Conservation (phyloP, 1,140 invertebrate genomes). For the Solenopsis invicta region DNA sequence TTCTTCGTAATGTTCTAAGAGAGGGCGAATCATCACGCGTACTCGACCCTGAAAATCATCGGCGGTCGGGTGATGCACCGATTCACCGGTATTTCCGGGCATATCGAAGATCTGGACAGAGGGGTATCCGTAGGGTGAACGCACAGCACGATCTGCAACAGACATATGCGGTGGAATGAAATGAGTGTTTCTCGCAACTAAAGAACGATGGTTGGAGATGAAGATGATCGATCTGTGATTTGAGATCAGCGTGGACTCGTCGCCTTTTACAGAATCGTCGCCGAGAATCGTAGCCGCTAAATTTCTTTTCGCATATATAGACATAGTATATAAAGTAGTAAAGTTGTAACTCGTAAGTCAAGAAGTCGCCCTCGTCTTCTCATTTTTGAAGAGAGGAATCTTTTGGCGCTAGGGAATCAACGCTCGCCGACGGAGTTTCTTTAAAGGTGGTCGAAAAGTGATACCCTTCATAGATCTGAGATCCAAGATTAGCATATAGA, state of each 20-base stretch:
- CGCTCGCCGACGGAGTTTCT: slow-evolving; percentile 12
- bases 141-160: slow-evolving; percentile 54
- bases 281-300: background rate
- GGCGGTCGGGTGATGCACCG: slow-evolving; percentile 72
- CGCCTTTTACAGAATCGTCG: slow-evolving; percentile 28
- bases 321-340: slow-evolving; percentile 15
- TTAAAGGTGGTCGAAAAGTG: slow-evolving; percentile 4
- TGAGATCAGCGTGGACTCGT: slow-evolving; percentile 32
- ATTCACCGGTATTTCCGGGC: slow-evolving; percentile 49
- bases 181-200: slow-evolving; percentile 44
- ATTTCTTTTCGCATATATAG: slow-evolving; percentile 27
- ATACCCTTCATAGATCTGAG: slow-evolving; percentile 26
- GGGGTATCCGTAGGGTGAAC: slow-evolving; percentile 29
- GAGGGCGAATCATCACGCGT: slow-evolving; percentile 50
- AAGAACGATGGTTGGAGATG: slow-evolving; percentile 6
- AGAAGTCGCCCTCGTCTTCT: background rate
- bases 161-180: background rate
- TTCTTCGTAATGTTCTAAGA: slow-evolving; percentile 95
- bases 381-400: background rate
- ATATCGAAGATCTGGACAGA: slow-evolving; percentile 42
- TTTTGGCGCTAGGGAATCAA: background rate
- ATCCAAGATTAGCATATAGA: slow-evolving; percentile 36
- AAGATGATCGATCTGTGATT: slow-evolving; percentile 27
- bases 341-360: slow-evolving; percentile 19
- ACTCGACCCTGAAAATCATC: slow-evolving; percentile 50